Conservation (phyloP, 2,113 vertebrate genomes). For the Meriones unguiculatus region DNA sequence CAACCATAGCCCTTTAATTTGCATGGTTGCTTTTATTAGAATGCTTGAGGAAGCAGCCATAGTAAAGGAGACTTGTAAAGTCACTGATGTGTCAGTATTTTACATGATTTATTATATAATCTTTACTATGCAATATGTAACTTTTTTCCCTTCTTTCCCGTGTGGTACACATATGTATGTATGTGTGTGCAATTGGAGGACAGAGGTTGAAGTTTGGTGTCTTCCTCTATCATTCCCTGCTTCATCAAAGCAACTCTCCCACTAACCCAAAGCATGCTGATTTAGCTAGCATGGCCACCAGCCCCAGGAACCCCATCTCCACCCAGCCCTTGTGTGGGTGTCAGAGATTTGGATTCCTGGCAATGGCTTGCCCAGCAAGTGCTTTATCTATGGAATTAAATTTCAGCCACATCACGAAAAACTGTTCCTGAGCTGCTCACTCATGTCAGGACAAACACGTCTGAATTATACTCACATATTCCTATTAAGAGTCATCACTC, state of each 20-base stretch:
- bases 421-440: neutral
- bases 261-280: neutral
- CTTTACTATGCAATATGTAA: neutral
- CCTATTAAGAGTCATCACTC: neutral
- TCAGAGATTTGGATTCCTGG: too few species aligned
- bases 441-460: neutral
- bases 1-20: neutral
- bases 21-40: neutral
- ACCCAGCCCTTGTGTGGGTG: neutral
- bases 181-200: neutral
- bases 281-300: neutral
- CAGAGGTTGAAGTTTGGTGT: neutral
- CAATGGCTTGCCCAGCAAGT: too few species aligned
- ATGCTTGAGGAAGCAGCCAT: neutral
- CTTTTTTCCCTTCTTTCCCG: neutral
- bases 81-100: neutral
- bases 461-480: neutral
- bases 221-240: too few species aligned
- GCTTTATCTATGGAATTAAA: neutral
- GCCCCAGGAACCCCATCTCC: neutral
- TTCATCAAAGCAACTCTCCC: neutral
- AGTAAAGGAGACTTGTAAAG: neutral
- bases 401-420: neutral
- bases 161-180: neutral
- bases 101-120: neutral